phyloP scores from a whole-genome alignment of 2,797 vertebrate genomes.

The Ctenopoma kingsleyae region DNA sequence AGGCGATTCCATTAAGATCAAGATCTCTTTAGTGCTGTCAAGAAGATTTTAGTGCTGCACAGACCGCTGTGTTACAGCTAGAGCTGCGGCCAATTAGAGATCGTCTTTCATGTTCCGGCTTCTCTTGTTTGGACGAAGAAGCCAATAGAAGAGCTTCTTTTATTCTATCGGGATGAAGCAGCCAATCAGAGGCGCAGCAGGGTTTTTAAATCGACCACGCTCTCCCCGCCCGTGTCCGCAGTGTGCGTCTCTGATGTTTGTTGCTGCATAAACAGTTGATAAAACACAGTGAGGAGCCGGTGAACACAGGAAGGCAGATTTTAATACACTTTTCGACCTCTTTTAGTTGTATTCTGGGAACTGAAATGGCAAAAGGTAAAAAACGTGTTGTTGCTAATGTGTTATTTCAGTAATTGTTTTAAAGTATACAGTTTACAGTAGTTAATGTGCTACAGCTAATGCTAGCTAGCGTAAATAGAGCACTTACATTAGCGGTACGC shows the following conservation, averaged over 20 bases:
- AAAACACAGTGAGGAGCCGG: background rate
- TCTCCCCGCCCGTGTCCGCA: fast-evolving
- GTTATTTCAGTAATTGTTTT: background rate
- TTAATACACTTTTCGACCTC: background rate
- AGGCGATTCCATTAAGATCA: background rate
- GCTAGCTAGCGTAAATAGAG: background rate
- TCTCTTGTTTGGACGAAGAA: background rate
- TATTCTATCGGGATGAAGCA: background rate
- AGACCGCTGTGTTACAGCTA: background rate
- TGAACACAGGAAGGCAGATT: background rate
- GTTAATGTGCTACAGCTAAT: background rate
- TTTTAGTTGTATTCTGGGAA: constrained; percentile 8
- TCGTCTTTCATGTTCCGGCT: background rate
- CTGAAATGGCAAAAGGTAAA: constrained; percentile 83
- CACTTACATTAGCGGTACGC: background rate
- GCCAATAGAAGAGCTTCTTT: constrained; percentile 58
- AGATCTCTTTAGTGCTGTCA: too few species aligned
- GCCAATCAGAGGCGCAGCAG: constrained; percentile 65
- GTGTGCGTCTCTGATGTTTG: background rate
- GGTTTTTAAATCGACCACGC: constrained; percentile 73
- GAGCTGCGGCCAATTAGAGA: constrained; percentile 59
- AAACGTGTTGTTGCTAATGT: background rate
- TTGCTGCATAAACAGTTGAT: background rate
- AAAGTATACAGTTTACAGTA: too few species aligned
- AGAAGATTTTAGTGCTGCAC: too few species aligned